Evolutionary conservation across 2,113 vertebrate species (phyloP), one percentile per base, ranked within the genome.

Genomic region (Balaeniceps rex): DNA sequence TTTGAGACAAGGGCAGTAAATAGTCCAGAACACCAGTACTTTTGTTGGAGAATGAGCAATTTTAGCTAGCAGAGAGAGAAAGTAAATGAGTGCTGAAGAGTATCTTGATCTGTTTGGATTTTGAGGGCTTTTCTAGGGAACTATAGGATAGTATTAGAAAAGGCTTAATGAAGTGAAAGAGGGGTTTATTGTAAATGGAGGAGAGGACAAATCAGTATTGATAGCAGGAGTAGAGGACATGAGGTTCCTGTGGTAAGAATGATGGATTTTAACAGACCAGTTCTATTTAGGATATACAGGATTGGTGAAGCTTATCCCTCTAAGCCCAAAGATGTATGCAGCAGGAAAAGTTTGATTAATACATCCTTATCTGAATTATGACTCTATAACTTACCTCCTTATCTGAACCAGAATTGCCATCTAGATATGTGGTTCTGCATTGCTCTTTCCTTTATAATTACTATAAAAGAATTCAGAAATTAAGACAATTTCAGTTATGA

Each of bases 391-490:
- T 90, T 95, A 97, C 98, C 94, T 90, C 90, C 51, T 84, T 82
- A 46, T 42, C n/a, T 72, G 72, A 87, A 84, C 31, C 74, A 84
- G 68, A 58, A 65, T 31, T 93, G 87, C 71, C 71, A 66, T 77
- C 82, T n/a, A 51, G 40, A 81, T 31, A 21, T 40, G 77, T 94
- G 98, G 98, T 78, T 97, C 89, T 75, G 97, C 51, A 79, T 97
- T 99, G 94, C 98, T 95, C 97, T 98, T 99, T 96, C 98, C 98
- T 96, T 98, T 98, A 93, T 98, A 99, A 99, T 99, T 77, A 99
- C 99, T 99, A 40, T 18, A 97, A 96, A 96, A 96, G 54, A 63
- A 69, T 79, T 63, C 52, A 70, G 79, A 94, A 87, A 42, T 46
- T 13, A 82, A 47, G 44, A 82, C 12, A 25, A 19, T 81, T 78